Evolutionary conservation across 2,888 invertebrate genomes (phyloP).

Genomic region (Tinea trinotella): DNA sequence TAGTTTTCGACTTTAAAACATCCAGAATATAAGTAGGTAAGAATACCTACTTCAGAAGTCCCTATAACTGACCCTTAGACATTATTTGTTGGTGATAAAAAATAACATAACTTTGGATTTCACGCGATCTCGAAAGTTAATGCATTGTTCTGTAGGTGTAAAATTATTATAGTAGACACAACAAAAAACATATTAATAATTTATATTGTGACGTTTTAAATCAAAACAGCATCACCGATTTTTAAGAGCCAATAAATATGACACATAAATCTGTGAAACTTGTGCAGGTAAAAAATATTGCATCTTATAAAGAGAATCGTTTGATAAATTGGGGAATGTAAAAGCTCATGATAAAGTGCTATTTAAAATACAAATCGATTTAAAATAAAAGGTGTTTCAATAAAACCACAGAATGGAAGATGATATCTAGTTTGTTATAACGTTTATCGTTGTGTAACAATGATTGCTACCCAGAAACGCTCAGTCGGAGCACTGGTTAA

Average conservation of each 20-base stretch:
- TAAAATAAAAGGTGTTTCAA: conserved; percentile 14
- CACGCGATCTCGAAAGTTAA: conserved; percentile 43
- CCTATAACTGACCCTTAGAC: neutral
- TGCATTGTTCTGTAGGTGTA: conserved; percentile 54
- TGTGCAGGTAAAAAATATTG: conserved; percentile 14
- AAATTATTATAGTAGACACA: conserved; percentile 40
- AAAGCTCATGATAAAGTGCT: conserved; percentile 1
- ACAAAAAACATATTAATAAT: conserved; percentile 30
- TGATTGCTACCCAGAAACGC: conserved; percentile 5
- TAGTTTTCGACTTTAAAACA: neutral
- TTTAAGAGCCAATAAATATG: conserved; percentile 54
- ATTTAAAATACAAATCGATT: conserved; percentile 9
- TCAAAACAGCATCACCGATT: conserved; percentile 51
- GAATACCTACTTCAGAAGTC: neutral
- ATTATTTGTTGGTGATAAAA: too few relatives aligned
- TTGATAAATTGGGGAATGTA: conserved; percentile 6
- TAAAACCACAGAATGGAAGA: conserved; percentile 14
- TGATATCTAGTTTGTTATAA: conserved; percentile 19
- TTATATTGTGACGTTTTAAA: conserved; percentile 59
- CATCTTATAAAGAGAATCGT: neutral
- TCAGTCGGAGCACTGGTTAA: neutral
- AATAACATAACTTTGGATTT: conserved; percentile 31
- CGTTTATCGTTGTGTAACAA: conserved; percentile 13
- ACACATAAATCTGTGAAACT: conserved; percentile 31
- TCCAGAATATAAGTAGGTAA: neutral